Evolutionary conservation across 2,113 vertebrate genomes (phyloP), one percentile per base, ranked within the genome.

Genomic region (Calonectris borealis): DNA sequence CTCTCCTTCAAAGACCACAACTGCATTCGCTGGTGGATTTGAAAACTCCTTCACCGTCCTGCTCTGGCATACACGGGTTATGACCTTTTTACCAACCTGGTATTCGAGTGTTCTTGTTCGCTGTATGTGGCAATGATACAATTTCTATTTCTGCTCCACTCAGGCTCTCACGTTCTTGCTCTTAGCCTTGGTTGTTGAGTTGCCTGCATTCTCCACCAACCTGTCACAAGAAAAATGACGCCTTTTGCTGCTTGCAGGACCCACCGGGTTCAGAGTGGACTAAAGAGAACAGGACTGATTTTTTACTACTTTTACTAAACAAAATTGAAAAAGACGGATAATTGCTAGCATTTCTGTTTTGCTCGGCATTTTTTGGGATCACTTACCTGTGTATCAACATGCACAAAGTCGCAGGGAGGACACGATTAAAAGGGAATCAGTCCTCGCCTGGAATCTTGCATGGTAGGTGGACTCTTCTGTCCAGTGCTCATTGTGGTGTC

Each of bases 101-200:
- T 85, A 77, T 95, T 96, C 2, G 3, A 95, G 46, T 58, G 87
- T 93, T 92, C 90, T 92, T 94, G 90, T 84, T 90, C 0, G 0
- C 93, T 70, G 31, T 96, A 83, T 79, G 78, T 96, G 93, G 73
- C 66, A 93, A 52, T 96, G 96, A 97, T 88, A 96, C 13, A 85
- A 94, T 73, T 96, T 93, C 96, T 97, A 97, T 97, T 97, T 96
- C 93, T 96, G 96, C 46, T 85, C 27, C 10, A 13, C 84, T 91
- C 82, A 66, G 38, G 62, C 84, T 89, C 84, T 81, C 52, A 38
- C 84, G 54, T 87, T 96, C 91, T 96, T 89, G 32, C 51, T 88
- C 26, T 81, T 73, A 87, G 54, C 36, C 49, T 69, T 69, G 49
- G 18, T 49, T 80, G 36, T 87, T 83, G 90, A 80, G 57, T 91